These are phyloP conservation scores for Taeniopygia guttata DNA, from an alignment of 2,797 vertebrate genomes.

Conservation along the genomic window DNA sequence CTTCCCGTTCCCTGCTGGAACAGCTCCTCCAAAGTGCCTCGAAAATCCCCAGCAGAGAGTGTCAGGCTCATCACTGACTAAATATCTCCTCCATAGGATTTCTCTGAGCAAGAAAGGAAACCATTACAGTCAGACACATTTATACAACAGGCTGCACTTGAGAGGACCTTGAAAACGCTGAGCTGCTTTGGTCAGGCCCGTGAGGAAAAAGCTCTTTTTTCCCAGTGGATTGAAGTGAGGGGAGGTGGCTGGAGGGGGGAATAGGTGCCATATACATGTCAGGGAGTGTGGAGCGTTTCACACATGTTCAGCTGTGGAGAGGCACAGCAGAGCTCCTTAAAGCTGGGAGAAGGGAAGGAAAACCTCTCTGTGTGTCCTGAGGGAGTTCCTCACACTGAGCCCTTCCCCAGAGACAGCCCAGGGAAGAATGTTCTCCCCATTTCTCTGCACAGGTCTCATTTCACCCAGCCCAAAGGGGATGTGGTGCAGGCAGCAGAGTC, in stretches of 20 bases:
- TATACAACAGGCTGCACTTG: not conserved
- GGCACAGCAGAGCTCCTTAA: not conserved
- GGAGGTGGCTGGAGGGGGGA: not conserved
- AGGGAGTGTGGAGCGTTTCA: accelerated
- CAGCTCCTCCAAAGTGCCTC: not conserved
- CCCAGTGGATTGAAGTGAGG: not conserved
- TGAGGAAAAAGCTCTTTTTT: not conserved
- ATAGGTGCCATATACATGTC: accelerated
- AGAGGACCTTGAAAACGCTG: not conserved
- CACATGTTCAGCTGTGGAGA: not conserved
- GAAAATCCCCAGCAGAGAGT: not conserved
- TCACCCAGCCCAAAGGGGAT: no score
- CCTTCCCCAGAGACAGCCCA: not conserved
- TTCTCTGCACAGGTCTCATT: not conserved
- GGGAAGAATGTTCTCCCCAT: not conserved
- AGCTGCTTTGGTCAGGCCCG: not conserved
- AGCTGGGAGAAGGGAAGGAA: not conserved
- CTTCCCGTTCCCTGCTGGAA: not conserved
- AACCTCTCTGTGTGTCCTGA: accelerated
- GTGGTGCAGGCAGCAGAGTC: not conserved
- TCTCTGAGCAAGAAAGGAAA: not conserved
- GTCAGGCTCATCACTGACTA: not conserved
- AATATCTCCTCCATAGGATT: not conserved
- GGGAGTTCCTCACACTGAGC: not conserved
- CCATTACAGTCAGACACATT: not conserved